Percentiles rank a stretch among this genome's conserved stretches.
These are phyloP conservation scores for Tetanocera ferruginea DNA, from an alignment of 2,888 invertebrate species.

Conservation along the genomic window DNA sequence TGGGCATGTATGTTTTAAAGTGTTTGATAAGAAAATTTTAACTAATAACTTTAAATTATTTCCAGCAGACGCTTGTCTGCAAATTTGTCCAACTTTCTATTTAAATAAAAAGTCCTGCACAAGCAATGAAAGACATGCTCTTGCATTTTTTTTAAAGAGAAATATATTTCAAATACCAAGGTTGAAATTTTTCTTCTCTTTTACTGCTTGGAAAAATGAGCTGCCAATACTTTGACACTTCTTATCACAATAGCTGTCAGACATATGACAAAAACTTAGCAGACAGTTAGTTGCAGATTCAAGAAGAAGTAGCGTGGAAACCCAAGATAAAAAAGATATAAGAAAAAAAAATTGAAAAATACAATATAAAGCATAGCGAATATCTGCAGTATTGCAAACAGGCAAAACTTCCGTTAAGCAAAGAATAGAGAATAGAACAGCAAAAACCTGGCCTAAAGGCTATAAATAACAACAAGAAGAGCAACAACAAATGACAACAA, in stretches of 20 bases:
- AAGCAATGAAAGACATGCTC: too few relatives aligned
- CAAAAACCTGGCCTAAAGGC: background rate
- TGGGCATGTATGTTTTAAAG: too few relatives aligned
- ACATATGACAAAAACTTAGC: background rate
- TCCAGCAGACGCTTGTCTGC: too few relatives aligned
- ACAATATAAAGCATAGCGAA: background rate
- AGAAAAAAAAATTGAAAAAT: background rate
- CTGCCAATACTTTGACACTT: conserved; percentile 1
- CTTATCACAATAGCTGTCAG: background rate
- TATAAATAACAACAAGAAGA: conserved; percentile 1
- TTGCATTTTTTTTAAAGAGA: too few relatives aligned
- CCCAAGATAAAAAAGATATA: background rate
- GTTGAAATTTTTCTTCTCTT: too few relatives aligned
- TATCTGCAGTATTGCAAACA: background rate
- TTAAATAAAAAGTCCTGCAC: too few relatives aligned
- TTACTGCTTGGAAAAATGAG: background rate
- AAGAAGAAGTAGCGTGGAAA: background rate
- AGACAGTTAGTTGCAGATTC: background rate
- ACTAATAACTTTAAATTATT: too few relatives aligned
- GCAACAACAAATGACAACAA: background rate
- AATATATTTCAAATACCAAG: too few relatives aligned
- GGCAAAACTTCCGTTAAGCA: too few relatives aligned
- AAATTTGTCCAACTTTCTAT: too few relatives aligned
- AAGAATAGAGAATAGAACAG: background rate
- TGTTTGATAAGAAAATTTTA: too few relatives aligned